Percentiles rank a stretch among this genome's conserved stretches.
Conservation (phyloP, 1,140 invertebrate genomes). For the Mesaphorura yosii region DNA sequence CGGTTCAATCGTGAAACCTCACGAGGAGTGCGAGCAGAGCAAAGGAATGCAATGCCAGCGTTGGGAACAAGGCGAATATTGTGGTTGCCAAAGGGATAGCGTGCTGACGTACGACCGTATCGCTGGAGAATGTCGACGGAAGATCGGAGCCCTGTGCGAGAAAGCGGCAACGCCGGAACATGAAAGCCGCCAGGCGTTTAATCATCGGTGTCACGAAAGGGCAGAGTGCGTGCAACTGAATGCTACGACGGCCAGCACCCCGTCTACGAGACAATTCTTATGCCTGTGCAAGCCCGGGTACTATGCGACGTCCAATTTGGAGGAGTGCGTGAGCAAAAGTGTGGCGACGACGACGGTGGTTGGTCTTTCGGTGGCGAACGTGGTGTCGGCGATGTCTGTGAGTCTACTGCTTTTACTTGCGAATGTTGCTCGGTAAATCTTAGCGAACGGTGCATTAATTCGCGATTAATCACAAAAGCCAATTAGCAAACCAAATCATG, state of each 20-base stretch:
- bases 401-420: too few relatives aligned
- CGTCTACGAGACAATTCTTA: neutral
- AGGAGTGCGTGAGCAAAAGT: neutral
- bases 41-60: constrained; percentile 13
- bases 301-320: neutral
- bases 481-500: too few relatives aligned
- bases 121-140: constrained; percentile 15
- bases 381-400: too few relatives aligned
- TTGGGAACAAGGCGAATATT: constrained; percentile 13
- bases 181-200: neutral
- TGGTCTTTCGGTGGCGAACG: too few relatives aligned
- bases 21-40: constrained; percentile 13
- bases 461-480: too few relatives aligned
- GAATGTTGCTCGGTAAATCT: too few relatives aligned
- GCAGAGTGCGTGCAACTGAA: constrained; percentile 10
- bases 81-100: constrained; percentile 12
- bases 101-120: constrained; percentile 8
- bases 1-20: neutral
- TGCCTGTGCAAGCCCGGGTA: constrained; percentile 7
- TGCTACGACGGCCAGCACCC: neutral
- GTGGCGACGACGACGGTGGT: too few relatives aligned
- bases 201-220: constrained; percentile 15
- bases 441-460: too few relatives aligned
- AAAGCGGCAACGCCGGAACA: neutral
- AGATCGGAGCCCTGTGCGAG: neutral